Evolutionary conservation across 2,113 vertebrate species (phyloP).

Genomic region (Chloroceryle aenea): DNA sequence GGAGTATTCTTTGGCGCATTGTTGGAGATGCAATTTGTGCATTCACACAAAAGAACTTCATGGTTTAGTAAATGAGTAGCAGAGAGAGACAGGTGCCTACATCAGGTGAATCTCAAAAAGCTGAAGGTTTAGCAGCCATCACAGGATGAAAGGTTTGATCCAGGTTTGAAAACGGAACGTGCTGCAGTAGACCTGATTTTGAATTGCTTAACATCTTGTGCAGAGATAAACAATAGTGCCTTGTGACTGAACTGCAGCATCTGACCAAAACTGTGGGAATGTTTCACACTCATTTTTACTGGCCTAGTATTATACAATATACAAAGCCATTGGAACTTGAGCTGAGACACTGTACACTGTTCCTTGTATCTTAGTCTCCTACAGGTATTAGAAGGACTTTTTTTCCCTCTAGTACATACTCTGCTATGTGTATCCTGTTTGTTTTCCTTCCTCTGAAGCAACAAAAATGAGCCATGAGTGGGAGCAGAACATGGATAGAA

Average conservation of each 20-base stretch:
- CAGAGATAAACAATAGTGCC: neutral
- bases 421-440: neutral
- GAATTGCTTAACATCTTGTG: neutral
- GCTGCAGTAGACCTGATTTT: neutral
- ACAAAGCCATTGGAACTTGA: neutral
- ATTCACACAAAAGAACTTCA: neutral
- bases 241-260: neutral
- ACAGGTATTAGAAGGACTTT: neutral
- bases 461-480: neutral
- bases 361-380: neutral
- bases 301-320: neutral
- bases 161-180: neutral
- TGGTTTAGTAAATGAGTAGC: neutral
- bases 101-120: neutral
- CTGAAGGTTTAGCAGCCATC: neutral
- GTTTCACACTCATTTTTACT: neutral
- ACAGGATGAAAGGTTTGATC: neutral
- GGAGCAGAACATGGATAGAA: neutral
- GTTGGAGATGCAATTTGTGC: neutral
- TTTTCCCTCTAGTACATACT: neutral
- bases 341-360: neutral
- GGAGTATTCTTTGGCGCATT: accelerated
- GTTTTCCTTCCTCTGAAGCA: neutral
- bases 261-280: neutral
- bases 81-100: neutral